Evolutionary conservation across 2,797 vertebrate species (phyloP).

Genomic region (Paedocypris micromegethes): DNA sequence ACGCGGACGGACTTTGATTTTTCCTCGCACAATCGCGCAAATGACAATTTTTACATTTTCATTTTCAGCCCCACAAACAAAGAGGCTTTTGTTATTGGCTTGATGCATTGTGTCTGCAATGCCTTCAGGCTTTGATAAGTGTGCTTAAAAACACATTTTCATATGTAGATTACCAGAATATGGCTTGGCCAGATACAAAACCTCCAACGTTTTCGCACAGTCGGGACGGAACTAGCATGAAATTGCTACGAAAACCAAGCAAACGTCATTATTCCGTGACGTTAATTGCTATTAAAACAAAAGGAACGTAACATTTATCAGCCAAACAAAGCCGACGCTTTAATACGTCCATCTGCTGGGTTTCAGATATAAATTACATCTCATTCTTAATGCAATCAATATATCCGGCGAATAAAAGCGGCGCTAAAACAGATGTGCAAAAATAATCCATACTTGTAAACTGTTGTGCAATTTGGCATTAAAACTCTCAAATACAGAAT

Average conservation of each 20-base stretch:
- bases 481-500: slow-evolving; percentile 17
- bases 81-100: slow-evolving; percentile 52
- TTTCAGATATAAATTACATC: slow-evolving; percentile 34
- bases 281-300: no score
- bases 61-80: slow-evolving; percentile 51
- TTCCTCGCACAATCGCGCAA: slow-evolving; percentile 44
- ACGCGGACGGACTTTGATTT: slow-evolving; percentile 46
- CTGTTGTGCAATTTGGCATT: slow-evolving; percentile 12
- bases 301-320: no score
- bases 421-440: slow-evolving; percentile 43
- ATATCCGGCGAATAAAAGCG: slow-evolving; percentile 38
- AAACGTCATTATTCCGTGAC: background rate
- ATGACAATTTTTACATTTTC: slow-evolving; percentile 51
- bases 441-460: slow-evolving; percentile 38
- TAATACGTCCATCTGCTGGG: background rate
- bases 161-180: slow-evolving; percentile 47
- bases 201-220: slow-evolving; percentile 37
- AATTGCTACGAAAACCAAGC: slow-evolving; percentile 39
- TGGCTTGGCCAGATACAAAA: slow-evolving; percentile 49
- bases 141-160: slow-evolving; percentile 49
- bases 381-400: slow-evolving; percentile 34
- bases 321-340: background rate
- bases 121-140: slow-evolving; percentile 52
- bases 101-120: slow-evolving; percentile 53
- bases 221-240: slow-evolving; percentile 37